Base-by-base conservation (phyloP, 1,140 invertebrate genomes). In the Brevipalpus yothersi region DNA sequence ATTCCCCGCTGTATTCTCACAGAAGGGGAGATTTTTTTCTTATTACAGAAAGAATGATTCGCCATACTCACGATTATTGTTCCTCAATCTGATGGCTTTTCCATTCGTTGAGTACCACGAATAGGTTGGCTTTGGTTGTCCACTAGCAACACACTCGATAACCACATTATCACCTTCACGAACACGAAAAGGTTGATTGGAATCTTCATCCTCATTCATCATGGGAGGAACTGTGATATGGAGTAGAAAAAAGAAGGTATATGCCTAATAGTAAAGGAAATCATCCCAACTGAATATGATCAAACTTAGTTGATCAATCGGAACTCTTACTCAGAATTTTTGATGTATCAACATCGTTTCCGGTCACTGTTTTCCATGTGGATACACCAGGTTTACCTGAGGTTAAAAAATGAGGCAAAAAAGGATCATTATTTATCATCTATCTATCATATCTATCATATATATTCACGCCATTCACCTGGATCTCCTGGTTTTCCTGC, bases 131-230 rank as follows among this genome's bases (percentile, higher is more conserved):
- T 72, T 69, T 0, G 86, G 86, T 56, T 76, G 75, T 9, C 86
- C 86, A 56, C 78, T 79, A 0, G 83, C 81, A 23, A 78, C 78
- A 71, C 86, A 90, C 56, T 77, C 86, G 85, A 91, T 55, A 80
- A 79, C 76, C 42, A 89, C 70, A 63, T 82, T 80, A 41, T 79
- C 79, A 0, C 82, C 62, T 58, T 54, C 62, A 19, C 31, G 55
- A 31, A 62, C 54, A 41, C 53, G 81, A 76, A 66, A 86, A 83
- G 17, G 80, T 79, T 43, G 83, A 83, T n/a, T 83, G 82, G 64
- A 85, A 11, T 59, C 45, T 76, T 64, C 89, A 71, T 53, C 81
- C 31, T 31, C 31, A 75, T 43, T 89, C 70, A 63, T 82, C 80
- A 41, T 79, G 79, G 0, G 51, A 19, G 51, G 19, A 59, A 53